Evolutionary conservation across 1,140 invertebrate genomes (phyloP).

Genomic region (Sycophaga agraensis): DNA sequence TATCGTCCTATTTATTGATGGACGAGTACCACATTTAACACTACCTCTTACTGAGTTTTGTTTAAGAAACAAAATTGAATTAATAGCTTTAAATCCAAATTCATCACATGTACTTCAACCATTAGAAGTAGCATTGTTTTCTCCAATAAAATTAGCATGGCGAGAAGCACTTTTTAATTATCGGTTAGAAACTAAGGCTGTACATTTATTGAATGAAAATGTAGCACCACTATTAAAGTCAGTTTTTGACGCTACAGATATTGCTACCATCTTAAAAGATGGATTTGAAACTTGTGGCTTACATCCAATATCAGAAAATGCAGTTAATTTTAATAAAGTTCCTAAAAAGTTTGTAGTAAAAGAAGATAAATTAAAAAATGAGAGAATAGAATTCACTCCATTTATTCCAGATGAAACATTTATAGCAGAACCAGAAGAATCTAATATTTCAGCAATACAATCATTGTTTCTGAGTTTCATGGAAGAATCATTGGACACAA

Average conservation of each 20-base stretch:
- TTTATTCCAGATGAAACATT: not conserved
- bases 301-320: not conserved
- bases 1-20: no score
- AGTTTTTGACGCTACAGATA: not conserved
- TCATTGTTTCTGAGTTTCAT: not conserved
- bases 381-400: not conserved
- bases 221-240: not conserved
- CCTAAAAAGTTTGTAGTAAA: not conserved
- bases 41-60: no score
- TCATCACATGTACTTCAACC: not conserved
- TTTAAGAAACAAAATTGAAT: no score
- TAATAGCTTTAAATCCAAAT: no score
- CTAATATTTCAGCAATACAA: no score
- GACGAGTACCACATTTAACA: no score
- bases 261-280: not conserved
- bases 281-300: not conserved
- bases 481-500: not conserved
- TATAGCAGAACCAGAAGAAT: not conserved
- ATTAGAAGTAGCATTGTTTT: not conserved
- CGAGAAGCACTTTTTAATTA: not conserved
- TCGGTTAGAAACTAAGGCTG: no score
- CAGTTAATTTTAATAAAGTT: conserved; percentile 1
- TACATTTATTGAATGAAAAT: no score
- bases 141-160: no score
- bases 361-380: no score